Conservation (phyloP, 1,140 invertebrate species). For the Drosophila persimilis region DNA sequence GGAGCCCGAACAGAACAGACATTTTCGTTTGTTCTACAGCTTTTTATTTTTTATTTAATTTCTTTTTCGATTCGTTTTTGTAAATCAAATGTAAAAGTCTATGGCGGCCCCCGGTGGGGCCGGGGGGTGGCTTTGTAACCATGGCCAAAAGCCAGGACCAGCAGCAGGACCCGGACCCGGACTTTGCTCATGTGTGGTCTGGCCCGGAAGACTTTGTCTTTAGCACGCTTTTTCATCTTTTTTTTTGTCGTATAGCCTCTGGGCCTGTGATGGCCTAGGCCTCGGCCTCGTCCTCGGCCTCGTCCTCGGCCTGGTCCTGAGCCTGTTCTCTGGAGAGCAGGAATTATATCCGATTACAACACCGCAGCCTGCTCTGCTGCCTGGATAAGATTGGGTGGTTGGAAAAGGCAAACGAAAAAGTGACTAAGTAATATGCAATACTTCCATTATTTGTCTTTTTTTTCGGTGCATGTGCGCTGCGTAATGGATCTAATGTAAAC, state of each 20-base stretch:
- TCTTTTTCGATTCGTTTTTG: conserved; percentile 30
- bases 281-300: too few relatives aligned
- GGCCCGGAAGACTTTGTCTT: conserved; percentile 43
- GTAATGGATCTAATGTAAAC: conserved; percentile 56
- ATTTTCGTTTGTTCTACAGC: conserved; percentile 16
- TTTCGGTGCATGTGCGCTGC: conserved; percentile 18
- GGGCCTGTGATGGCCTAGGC: not conserved
- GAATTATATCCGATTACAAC: conserved; percentile 80
- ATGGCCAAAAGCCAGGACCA: conserved; percentile 17
- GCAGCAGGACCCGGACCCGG: conserved; percentile 1
- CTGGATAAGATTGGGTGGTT: conserved; percentile 37
- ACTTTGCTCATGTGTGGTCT: conserved; percentile 11
- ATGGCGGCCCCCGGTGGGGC: conserved; percentile 22
- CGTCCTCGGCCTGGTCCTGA: too few relatives aligned
- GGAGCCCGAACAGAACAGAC: not conserved
- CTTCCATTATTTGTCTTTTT: conserved; percentile 4
- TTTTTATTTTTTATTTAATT: conserved; percentile 25
- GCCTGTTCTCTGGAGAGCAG: conserved; percentile 55
- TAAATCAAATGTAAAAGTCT: conserved; percentile 72
- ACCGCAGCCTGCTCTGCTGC: conserved; percentile 51
- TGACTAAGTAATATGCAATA: conserved; percentile 34
- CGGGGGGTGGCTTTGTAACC: conserved; percentile 41
- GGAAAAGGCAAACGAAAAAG: conserved; percentile 7
- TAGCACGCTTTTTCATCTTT: conserved; percentile 24
- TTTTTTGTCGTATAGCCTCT: conserved; percentile 4